These are phyloP conservation scores for Montipora cactus DNA, from an alignment of 64 coral and sea anemone genomes.

Conservation along the genomic window DNA sequence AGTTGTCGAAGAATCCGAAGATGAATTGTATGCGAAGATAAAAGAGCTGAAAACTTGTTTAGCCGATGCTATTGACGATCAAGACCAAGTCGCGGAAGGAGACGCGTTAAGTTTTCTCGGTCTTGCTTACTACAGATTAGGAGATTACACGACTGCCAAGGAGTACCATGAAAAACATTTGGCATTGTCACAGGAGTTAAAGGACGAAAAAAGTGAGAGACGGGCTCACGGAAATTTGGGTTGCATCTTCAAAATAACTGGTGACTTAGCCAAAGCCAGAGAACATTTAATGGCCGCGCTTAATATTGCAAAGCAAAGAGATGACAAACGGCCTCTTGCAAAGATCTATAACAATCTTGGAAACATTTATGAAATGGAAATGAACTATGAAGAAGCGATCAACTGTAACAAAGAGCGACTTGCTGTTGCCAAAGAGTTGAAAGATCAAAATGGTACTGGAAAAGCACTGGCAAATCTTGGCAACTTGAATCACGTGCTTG, in stretches of 20 bases:
- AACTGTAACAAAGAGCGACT: constrained; percentile 86
- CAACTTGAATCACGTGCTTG: constrained; percentile 84
- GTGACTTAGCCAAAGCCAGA: constrained; percentile 78
- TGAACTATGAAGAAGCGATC: constrained; percentile 80
- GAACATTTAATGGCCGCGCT: constrained; percentile 77
- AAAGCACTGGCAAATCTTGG: constrained; percentile 94
- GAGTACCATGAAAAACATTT: constrained; percentile 95
- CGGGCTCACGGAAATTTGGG: constrained; percentile 90
- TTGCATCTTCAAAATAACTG: constrained; percentile 80
- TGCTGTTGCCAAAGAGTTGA: constrained; percentile 75
- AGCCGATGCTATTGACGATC: constrained; percentile 63
- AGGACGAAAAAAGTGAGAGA: constrained; percentile 83
- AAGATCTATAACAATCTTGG: constrained; percentile 94
- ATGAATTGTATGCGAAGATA: constrained; percentile 72
- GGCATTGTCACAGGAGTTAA: constrained; percentile 63
- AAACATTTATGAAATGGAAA: constrained; percentile 89
- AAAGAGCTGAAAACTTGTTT: constrained; percentile 62
- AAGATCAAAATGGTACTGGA: constrained; percentile 83
- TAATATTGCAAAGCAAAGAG: constrained; percentile 79
- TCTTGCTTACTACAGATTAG: constrained; percentile 81
- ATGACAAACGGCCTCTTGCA: constrained; percentile 69
- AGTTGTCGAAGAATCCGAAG: constrained; percentile 74
- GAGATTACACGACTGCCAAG: constrained; percentile 66
- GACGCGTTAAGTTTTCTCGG: constrained; percentile 74
- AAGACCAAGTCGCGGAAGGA: constrained; percentile 66